phyloP scores from a whole-genome alignment of 2,797 vertebrate species.

The Pseudomugil gertrudae region DNA sequence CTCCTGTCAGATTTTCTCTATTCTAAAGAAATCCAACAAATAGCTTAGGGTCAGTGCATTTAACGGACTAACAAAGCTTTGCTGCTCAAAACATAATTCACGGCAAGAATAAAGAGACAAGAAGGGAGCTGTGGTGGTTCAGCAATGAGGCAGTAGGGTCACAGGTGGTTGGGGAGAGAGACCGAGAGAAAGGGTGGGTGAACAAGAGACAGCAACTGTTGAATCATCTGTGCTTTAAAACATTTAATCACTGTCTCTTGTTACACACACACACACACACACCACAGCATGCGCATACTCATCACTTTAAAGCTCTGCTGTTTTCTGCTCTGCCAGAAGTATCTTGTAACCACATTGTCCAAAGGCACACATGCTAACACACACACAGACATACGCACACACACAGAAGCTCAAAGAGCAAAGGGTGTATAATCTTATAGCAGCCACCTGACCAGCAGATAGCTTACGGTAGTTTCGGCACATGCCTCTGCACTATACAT shows the following conservation, averaged over 20 bases:
- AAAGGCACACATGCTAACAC: conserved; percentile 28
- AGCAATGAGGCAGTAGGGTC: conserved; percentile 30
- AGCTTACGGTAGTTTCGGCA: conserved; percentile 60
- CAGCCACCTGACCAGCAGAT: conserved; percentile 71
- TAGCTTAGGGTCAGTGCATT: conserved; percentile 23
- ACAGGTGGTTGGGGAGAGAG: conserved; percentile 38
- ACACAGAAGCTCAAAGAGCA: conserved; percentile 62
- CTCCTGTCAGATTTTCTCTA: not conserved
- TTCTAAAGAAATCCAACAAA: conserved; percentile 26
- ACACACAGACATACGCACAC: conserved; percentile 30
- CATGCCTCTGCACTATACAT: conserved; percentile 60
- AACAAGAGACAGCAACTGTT: conserved; percentile 78
- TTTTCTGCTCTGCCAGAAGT: conserved; percentile 54
- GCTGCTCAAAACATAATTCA: conserved; percentile 77
- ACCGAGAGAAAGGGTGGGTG: conserved; percentile 35
- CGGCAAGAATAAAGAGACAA: conserved; percentile 51
- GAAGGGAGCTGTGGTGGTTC: conserved; percentile 51
- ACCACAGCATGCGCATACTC: conserved; percentile 32
- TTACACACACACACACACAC: conserved; percentile 57
- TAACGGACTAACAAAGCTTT: conserved; percentile 51
- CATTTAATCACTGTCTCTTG: conserved; percentile 80
- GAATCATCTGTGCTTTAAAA: conserved; percentile 80
- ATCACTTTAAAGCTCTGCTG: conserved; percentile 62
- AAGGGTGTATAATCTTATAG: conserved; percentile 59
- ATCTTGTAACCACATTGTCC: conserved; percentile 74